A percentile compares a stretch with the other conserved stretches of the same genome.
Conservation (phyloP, 92 coral and sea anemone species). For the Siderastrea radians region DNA sequence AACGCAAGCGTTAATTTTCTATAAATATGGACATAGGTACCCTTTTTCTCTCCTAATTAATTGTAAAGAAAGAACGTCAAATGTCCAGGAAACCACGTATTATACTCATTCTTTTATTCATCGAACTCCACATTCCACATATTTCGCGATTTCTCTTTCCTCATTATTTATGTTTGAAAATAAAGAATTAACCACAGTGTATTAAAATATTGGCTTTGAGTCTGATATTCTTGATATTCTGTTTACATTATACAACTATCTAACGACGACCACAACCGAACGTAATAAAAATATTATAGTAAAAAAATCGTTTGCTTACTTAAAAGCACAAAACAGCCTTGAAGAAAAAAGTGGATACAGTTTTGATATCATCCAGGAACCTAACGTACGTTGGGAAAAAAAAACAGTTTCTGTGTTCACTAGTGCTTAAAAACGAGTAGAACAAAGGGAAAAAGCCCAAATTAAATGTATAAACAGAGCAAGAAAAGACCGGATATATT, state of each 20-base stretch:
- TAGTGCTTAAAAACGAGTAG: background rate
- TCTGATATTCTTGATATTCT: conserved; percentile 15
- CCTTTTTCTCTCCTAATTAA: too few relatives aligned
- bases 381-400: background rate
- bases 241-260: conserved; percentile 8
- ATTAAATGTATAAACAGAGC: background rate
- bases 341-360: background rate
- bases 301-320: conserved; percentile 5
- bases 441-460: background rate
- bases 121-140: conserved; percentile 6
- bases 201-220: conserved; percentile 58
- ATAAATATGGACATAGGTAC: too few relatives aligned
- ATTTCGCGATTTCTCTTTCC: conserved; percentile 19
- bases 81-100: background rate
- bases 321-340: background rate
- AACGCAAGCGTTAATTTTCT: too few relatives aligned
- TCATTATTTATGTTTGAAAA: conserved; percentile 51
- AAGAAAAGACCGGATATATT: background rate
- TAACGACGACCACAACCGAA: conserved; percentile 28
- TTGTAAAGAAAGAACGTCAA: background rate
- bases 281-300: conserved; percentile 1
- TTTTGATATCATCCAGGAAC: background rate
- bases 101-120: conserved; percentile 38
- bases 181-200: conserved; percentile 52
- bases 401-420: too few relatives aligned